phyloP scores from a whole-genome alignment of 2,797 vertebrate species.

The Rhabdophis nuchalis region DNA sequence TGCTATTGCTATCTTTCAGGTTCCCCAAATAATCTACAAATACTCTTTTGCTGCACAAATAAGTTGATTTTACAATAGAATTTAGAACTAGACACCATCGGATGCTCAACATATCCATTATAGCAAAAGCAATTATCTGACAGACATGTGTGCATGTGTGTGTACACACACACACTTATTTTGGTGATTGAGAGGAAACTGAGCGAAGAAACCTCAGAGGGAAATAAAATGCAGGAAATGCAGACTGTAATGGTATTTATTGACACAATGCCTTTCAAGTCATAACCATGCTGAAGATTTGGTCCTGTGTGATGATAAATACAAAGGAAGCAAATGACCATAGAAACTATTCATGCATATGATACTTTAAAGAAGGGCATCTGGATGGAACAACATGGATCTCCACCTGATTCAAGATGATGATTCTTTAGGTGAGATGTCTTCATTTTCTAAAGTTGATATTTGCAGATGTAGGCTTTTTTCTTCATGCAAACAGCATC shows the following conservation, averaged over 20 bases:
- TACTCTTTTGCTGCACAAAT: not conserved
- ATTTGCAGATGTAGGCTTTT: not conserved
- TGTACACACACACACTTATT: not conserved
- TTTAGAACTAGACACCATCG: not conserved
- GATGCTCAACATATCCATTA: not conserved
- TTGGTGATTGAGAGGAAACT: not conserved
- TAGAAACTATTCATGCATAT: not conserved
- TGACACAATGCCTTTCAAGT: not conserved
- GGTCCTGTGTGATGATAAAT: not conserved
- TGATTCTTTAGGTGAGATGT: not conserved
- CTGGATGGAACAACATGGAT: not conserved
- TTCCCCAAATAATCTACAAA: not conserved
- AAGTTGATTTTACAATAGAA: not conserved
- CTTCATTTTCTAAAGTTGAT: not conserved
- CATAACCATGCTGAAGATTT: not conserved
- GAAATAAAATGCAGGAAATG: not conserved
- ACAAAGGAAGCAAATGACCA: not conserved
- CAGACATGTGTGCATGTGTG: not conserved
- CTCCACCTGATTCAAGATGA: not conserved
- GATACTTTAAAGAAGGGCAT: not conserved
- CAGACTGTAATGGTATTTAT: not conserved
- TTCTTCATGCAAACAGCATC: not conserved
- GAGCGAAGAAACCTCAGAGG: not conserved
- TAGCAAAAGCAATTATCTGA: not conserved
- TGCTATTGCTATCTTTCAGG: not conserved